Base-by-base conservation (phyloP, 2,888 invertebrate species). In the Polymixis lichenea region DNA sequence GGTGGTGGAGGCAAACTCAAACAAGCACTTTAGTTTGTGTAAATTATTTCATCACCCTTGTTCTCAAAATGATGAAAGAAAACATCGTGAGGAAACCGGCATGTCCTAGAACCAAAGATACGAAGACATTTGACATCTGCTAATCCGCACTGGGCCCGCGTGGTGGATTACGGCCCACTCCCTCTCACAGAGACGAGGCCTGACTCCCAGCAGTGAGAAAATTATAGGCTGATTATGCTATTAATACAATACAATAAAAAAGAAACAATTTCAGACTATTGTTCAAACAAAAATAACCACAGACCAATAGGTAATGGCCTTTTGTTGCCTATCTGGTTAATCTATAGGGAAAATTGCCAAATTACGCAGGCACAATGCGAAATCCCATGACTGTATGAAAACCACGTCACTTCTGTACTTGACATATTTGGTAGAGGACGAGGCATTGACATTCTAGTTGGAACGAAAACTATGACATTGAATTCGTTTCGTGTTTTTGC, bases 381-480 rank as follows among this genome's bases (percentile, higher is more conserved):
- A 85, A 79, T 83, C 79, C 85, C 67, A 67, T 78, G 71, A 60
- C 60, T 72, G 64, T 81, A 55, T 51, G 51, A 38, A 65, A 32
- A 19, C 13, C 28, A 70, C 82, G 80, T 84, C 82, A 83, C 43
- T 13, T 6, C 0, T 55, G 83, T 64, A 74, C 88, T 88, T 87
- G 88, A 88, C 88, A 88, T 72, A 65, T 78, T 77, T 85, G 32
- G 43, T 75, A 68, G 69, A 87, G 88, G 87, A 87, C 86, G 56
- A 51, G 58, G 43, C 83, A 78, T 84, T 87, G 83, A 79, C 67
- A 84, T 84, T 84, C 80, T 71, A 65, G 61, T 22, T 61, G 64
- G 0, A 67, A 60, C 22, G n/a, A 64, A 77, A 80, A 28, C 43
- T 68, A 62, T 78, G 69, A 56, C 80, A 83, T 78, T 84, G 85